phyloP scores from a whole-genome alignment of 2,113 vertebrate genomes.

The Macquaria ambigua region DNA sequence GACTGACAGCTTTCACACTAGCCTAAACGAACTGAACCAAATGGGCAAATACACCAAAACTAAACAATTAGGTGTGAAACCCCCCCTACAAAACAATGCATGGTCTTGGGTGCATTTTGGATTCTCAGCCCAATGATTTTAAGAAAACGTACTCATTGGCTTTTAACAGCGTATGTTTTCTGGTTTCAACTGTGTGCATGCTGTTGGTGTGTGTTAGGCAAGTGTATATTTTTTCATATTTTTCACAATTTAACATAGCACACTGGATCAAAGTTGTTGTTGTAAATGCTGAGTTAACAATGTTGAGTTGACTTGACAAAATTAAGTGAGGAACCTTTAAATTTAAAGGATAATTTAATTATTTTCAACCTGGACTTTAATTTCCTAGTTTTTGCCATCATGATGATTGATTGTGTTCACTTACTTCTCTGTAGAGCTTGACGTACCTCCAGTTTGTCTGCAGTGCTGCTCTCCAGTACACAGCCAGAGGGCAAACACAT shows the following conservation, averaged over 20 bases:
- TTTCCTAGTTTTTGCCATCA: background rate
- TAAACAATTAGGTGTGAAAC: too few relatives aligned
- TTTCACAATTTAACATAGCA: background rate
- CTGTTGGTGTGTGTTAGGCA: background rate
- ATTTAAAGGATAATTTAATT: slow-evolving; percentile 17
- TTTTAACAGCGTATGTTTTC: background rate
- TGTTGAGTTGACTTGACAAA: background rate
- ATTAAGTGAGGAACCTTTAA: background rate
- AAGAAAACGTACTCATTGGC: background rate
- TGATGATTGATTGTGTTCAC: slow-evolving; percentile 33
- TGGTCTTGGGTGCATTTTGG: too few relatives aligned
- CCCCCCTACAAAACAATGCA: too few relatives aligned
- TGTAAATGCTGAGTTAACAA: slow-evolving; percentile 9
- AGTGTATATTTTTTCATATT: background rate
- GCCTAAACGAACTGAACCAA: too few relatives aligned
- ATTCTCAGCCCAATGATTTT: background rate
- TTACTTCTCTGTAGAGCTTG: slow-evolving; percentile 25
- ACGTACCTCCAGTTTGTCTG: slow-evolving; percentile 38
- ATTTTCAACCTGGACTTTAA: slow-evolving; percentile 29
- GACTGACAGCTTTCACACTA: too few relatives aligned
- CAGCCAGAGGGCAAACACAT: slow-evolving; percentile 37
- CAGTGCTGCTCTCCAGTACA: slow-evolving; percentile 24
- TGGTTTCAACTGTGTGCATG: background rate
- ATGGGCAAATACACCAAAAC: too few relatives aligned
- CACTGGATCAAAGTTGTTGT: slow-evolving; percentile 2